Evolutionary conservation across 2,113 vertebrate species (phyloP).

Genomic region (Leptocoma aspasia): DNA sequence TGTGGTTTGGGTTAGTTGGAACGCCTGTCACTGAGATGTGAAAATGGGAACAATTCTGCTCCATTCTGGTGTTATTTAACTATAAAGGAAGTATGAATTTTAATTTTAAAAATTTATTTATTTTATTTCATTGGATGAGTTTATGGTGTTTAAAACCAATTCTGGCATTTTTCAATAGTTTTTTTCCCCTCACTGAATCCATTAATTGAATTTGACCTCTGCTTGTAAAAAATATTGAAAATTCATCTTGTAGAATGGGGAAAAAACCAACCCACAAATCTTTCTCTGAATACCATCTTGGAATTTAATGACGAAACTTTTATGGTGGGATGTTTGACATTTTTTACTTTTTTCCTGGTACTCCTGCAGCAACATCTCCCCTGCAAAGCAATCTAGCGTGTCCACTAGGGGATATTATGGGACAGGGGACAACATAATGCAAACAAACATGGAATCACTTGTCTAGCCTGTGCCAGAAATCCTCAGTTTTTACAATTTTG

Average conservation of each 20-base stretch:
- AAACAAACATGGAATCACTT: not conserved
- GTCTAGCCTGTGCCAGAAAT: not conserved
- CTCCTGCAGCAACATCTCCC: not conserved
- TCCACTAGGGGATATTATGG: not conserved
- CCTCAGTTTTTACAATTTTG: not conserved
- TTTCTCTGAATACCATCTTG: not conserved
- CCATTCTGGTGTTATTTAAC: not conserved
- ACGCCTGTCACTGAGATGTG: not conserved
- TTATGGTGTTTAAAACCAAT: not conserved
- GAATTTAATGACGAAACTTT: not conserved
- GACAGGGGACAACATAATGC: not conserved
- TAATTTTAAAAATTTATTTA: not conserved
- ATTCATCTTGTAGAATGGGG: not conserved
- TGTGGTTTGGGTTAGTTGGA: not conserved
- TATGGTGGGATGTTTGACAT: not conserved
- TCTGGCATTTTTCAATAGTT: not conserved
- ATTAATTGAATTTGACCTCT: slow-evolving; percentile 53
- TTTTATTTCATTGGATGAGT: not conserved
- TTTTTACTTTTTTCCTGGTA: not conserved
- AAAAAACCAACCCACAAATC: not conserved
- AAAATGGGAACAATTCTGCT: not conserved
- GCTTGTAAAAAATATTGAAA: slow-evolving; percentile 5
- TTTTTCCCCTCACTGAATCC: not conserved
- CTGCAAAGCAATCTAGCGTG: not conserved
- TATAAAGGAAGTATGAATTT: not conserved